Evolutionary conservation across 2,113 vertebrate species (phyloP), one percentile per base, ranked within the genome.

Genomic region (Nanorana parkeri): DNA sequence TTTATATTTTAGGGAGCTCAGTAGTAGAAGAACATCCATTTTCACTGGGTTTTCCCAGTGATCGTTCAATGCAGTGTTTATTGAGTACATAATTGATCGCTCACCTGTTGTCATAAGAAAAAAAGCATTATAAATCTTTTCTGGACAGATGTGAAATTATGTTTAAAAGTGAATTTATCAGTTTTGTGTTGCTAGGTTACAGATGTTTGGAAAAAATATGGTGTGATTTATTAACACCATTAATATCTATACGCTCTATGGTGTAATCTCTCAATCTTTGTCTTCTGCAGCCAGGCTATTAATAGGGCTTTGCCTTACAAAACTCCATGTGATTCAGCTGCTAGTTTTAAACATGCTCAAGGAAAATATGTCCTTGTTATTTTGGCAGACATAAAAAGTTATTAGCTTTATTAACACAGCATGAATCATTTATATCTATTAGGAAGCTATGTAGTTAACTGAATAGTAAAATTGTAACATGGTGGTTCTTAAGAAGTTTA

Each of bases 81-180:
- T 80, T 63, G 13, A 81, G 54, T 81, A 54, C 26, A 21, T 73
- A 73, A 81, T 81, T 81, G 60, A 81, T 81, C 24, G 24, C 60
- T 73, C 65, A 52, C 41, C 68, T 73, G 58, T 73, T 80, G 56
- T 73, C 51, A 81, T 73, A 73, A 64, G 17, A 64, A 52, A 54
- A 73, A 47, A 36, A 36, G 29, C 68, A 47, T 47, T 36, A 81
- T 81, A 73, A 81, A 81, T 81, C 79, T 81, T 81, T 51, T 63
- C 41, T 32, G 21, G 79, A 81, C 79, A 73, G 47, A 81, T 81
- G 79, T 81, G 60, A 81, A 81, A 72, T 81, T 73, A 73, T 81
- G 58, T 80, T 52, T 71, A 71, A 71, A 63, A 64, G 52, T 58
- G 23, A 81, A 73, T 81, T 81, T 72, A 81, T 81, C 68, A 81